Evolutionary conservation across 2,888 invertebrate species (phyloP), one percentile per base, ranked within the genome.

Genomic region (Hemistola chrysoprasaria): DNA sequence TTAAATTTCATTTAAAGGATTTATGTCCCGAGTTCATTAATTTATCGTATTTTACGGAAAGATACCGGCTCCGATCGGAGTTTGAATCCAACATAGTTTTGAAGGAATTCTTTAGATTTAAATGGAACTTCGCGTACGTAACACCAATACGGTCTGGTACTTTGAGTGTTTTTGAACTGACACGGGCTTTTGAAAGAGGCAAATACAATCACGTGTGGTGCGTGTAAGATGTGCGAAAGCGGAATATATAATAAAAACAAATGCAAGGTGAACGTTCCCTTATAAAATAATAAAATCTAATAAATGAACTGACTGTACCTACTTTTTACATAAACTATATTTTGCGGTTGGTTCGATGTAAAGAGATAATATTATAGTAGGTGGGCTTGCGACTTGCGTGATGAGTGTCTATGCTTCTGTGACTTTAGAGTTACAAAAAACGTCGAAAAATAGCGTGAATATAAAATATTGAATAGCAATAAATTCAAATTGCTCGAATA

Each of bases 1-100:
- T 85, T 81, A 80, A 81, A 74, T 64, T 68, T 65, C 61, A 57
- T 65, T 73, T 75, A 65, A 65, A 65, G 65, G 76, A 81, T 79
- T 80, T 79, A 79, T 73, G 65, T 46, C 61, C 65, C 35, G 55
- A 76, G 70, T 79, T 78, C 74, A 79, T 81, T 79, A 81, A 79
- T 78, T 64, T 63, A 68, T 62, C 73, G 67, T 78, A 77, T 69
- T 58, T 64, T 65, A 38, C 34, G 22, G 34, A 43, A 22, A 29
- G 11, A 11, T 25, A 27, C 27, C 26, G 16, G 16, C 16, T 3
- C 16, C 16, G 16, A 16, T 16, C 16, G 16, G n/a, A n/a, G n/a
- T 4, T 24, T 3, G 24, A 8, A 8, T 8, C 7, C 4, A 8
- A n/a, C 4, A 9, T 24, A 8, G 1, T 24, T 24, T 24, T n/a